Percentiles rank a stretch among this genome's conserved stretches.
Evolutionary conservation across 2,113 vertebrate species (phyloP).

Genomic region (Thunnus maccoyii): DNA sequence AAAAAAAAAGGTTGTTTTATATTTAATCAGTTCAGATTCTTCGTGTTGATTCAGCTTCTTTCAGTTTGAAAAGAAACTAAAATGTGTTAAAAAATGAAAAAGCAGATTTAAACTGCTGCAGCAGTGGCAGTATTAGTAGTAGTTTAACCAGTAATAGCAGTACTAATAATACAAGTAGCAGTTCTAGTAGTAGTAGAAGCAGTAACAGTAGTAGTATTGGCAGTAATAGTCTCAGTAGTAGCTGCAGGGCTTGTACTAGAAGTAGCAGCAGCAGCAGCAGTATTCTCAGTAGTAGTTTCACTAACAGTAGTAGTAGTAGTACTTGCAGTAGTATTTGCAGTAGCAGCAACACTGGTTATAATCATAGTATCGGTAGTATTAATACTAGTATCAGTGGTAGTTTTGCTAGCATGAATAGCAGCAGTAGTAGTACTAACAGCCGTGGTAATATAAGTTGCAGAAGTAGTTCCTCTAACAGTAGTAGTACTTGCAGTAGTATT

Average conservation of each 20-base stretch:
- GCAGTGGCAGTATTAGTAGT: no score
- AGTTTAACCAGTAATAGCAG: not conserved
- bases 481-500: no score
- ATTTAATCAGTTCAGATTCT: not conserved
- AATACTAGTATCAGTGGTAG: not conserved
- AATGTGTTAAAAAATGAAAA: not conserved
- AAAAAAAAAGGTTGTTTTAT: not conserved
- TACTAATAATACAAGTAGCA: not conserved
- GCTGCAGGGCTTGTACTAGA: no score
- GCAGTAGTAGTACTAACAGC: not conserved
- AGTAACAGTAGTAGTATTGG: not conserved
- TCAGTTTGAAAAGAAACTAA: no score
- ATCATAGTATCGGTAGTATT: not conserved
- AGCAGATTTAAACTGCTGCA: not conserved
- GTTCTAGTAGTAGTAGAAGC: not conserved
- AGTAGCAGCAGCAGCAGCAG: not conserved
- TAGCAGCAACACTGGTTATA: not conserved
- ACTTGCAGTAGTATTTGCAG: not conserved
- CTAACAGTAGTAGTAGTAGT: not conserved
- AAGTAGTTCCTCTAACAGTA: not conserved
- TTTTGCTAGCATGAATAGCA: not conserved
- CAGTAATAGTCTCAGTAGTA: not conserved
- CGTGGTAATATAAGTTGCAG: not conserved
- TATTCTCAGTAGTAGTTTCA: no score
- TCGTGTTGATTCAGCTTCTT: no score